A percentile compares a stretch with the other conserved stretches of the same genome.
These are phyloP conservation scores for Samia ricini DNA, from an alignment of 1,140 invertebrate species.

Conservation along the genomic window DNA sequence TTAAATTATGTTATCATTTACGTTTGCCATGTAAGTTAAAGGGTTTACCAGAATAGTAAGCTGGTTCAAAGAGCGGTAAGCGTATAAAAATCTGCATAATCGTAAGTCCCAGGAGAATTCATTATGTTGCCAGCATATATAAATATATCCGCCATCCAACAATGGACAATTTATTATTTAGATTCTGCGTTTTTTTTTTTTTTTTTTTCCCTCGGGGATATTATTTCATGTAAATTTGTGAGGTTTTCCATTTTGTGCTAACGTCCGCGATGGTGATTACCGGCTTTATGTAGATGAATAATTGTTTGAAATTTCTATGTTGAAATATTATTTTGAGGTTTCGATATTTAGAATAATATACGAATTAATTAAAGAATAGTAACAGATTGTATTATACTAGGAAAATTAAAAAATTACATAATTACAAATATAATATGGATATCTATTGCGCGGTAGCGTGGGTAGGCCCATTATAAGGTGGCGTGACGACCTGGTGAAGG, in stretches of 20 bases:
- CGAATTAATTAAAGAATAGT: not conserved
- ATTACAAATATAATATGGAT: too few relatives aligned
- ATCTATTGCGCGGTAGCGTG: too few relatives aligned
- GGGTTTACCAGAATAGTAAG: conserved; percentile 15
- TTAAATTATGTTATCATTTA: too few relatives aligned
- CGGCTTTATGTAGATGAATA: conserved; percentile 21
- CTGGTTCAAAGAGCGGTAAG: conserved; percentile 16
- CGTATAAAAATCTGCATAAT: conserved; percentile 52
- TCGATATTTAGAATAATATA: conserved; percentile 3
- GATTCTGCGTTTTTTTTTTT: conserved; percentile 55
- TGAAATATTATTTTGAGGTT: not conserved
- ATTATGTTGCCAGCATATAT: conserved; percentile 60
- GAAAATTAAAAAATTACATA: too few relatives aligned
- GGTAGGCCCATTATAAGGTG: too few relatives aligned
- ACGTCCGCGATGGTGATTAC: conserved; percentile 25
- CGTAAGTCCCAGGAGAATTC: conserved; percentile 47
- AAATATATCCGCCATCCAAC: conserved; percentile 50
- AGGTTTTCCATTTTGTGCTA: conserved; percentile 31
- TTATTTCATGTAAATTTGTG: conserved; percentile 63
- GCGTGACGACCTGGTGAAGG: too few relatives aligned
- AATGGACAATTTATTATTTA: conserved; percentile 73
- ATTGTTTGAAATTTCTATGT: conserved; percentile 16
- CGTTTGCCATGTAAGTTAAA: too few relatives aligned
- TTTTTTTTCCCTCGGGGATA: conserved; percentile 41
- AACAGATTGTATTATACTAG: not conserved